Base-by-base conservation (phyloP, 1,140 invertebrate genomes). In the Drosophila gunungcola region DNA sequence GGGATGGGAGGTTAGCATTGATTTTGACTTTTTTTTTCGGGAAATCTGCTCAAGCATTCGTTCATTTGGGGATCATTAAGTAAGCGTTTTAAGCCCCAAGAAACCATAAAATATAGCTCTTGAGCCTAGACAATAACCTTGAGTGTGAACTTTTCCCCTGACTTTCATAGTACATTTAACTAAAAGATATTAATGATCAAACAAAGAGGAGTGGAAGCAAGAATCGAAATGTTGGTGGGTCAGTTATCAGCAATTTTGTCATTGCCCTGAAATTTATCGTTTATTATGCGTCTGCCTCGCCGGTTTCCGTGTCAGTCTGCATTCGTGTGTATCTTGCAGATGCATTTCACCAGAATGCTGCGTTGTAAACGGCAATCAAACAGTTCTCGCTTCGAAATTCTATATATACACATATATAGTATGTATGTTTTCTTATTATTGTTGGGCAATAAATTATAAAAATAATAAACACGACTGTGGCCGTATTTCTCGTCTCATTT, bases 171-270 rank as follows among this genome's bases (percentile, higher is more conserved):
- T 43, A 61, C 48, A 57, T 57, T 54, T 36, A 61, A 34, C 42
- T 21, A 55, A 45, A 39, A 52, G 72, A 61, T 57, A 74, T 74
- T 67, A 62, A 80, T 64, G 58, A 65, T 72, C 67, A 56, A 53
- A 64, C 49, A 64, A 46, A 60, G 51, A 21, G 13, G 42, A 25
- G 3, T 9, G 38, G 45, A 49, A 72, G 56, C 53, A 36, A 68
- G 57, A 84, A 67, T 73, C 65, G 69, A 69, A 85, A 58, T 80
- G 51, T 58, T 73, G 56, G 53, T 51, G 54, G 78, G 60, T 76
- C 64, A 86, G 82, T 88, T 86, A 86, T 79, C 79, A 83, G 75
- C 79, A 86, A 86, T 86, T 86, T 86, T 86, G 83, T 89, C 83
- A 88, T 86, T 86, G 84, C 84, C 73, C 72, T 63, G 63, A 79